Percentiles rank a stretch among this genome's conserved stretches.
Evolutionary conservation across 2,797 vertebrate genomes (phyloP).

Genomic region (Artibeus jamaicensis): DNA sequence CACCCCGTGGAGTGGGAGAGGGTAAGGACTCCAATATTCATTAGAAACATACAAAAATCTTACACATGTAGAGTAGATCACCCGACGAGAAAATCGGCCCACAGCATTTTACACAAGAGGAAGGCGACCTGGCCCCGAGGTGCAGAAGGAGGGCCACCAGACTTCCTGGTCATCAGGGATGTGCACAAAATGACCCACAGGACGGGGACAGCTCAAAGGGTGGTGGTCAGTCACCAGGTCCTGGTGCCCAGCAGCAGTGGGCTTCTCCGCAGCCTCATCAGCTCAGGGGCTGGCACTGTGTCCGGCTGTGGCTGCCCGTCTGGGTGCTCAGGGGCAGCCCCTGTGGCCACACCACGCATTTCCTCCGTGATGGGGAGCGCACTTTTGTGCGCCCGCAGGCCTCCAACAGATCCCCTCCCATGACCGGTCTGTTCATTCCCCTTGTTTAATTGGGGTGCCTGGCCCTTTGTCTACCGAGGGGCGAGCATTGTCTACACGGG

Average conservation of each 20-base stretch:
- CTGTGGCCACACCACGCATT: fast-evolving
- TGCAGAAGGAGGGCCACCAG: too few relatives aligned
- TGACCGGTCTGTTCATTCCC: not conserved
- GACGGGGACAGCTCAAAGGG: fast-evolving
- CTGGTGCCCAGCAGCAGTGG: fast-evolving
- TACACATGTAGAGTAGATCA: not conserved
- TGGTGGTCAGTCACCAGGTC: not conserved
- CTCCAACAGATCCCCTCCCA: not conserved
- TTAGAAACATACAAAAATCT: not conserved
- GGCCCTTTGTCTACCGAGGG: not conserved
- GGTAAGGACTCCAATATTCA: not conserved
- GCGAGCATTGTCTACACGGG: not conserved
- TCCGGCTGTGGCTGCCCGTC: not conserved
- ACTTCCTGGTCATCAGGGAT: not conserved
- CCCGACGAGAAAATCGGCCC: not conserved
- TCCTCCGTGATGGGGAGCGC: not conserved
- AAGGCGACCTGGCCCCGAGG: not conserved
- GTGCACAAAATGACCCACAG: fast-evolving
- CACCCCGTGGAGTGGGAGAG: not conserved
- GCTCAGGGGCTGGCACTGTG: not conserved
- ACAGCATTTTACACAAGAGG: not conserved
- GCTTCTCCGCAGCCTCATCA: not conserved
- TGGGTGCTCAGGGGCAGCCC: not conserved
- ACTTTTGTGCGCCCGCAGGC: fast-evolving
- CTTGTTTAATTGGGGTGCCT: not conserved